These are phyloP conservation scores for Teleogryllus occipitalis DNA, from an alignment of 1,140 invertebrate genomes.

Conservation along the genomic window DNA sequence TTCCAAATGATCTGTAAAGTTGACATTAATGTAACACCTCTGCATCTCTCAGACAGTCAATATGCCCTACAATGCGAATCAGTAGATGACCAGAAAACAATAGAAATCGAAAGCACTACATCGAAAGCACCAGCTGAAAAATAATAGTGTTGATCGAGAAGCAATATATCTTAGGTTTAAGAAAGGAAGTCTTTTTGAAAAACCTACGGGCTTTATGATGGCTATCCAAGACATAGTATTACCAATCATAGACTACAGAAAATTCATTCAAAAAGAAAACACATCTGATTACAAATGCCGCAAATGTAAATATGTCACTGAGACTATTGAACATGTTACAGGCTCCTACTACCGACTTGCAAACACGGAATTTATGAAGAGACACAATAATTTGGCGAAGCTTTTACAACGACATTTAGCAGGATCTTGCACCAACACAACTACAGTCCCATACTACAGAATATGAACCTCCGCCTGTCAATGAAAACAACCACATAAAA, in stretches of 20 bases:
- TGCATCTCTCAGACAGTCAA: neutral
- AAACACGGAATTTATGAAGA: too few relatives aligned
- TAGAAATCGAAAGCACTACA: neutral
- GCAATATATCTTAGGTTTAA: neutral
- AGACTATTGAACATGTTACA: neutral
- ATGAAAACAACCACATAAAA: neutral
- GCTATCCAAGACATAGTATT: too few relatives aligned
- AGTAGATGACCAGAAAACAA: neutral
- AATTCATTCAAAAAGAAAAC: too few relatives aligned
- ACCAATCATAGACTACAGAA: too few relatives aligned
- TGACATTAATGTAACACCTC: neutral
- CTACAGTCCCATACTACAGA: neutral
- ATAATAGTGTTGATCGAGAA: neutral
- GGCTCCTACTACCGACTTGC: neutral
- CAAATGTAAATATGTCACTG: neutral
- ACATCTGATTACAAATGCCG: neutral
- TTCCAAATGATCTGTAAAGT: neutral
- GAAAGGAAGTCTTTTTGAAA: neutral
- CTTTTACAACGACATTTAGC: neutral
- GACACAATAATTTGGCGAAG: neutral
- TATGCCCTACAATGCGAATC: neutral
- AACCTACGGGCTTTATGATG: too few relatives aligned
- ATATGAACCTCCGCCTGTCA: neutral
- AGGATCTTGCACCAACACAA: neutral
- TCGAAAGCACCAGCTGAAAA: neutral